Percentiles rank a stretch among this genome's conserved stretches.
Evolutionary conservation across 2,888 invertebrate species (phyloP).

Genomic region (Ptilodon capucinus): DNA sequence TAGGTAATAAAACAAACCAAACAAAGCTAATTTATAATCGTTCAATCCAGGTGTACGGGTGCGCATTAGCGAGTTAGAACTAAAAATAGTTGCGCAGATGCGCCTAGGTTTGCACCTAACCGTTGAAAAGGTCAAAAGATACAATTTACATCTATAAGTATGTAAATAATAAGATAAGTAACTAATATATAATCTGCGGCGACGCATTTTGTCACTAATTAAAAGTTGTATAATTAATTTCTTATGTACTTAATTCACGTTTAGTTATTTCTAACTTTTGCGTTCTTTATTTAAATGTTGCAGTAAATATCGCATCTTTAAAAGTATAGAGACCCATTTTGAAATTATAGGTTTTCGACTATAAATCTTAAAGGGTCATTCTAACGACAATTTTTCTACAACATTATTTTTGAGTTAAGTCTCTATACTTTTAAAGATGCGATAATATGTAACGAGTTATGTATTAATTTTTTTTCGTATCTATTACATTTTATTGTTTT

Average conservation of each 20-base stretch:
- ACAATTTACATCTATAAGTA: conserved; percentile 29
- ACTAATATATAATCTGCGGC: conserved; percentile 16
- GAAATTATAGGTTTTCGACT: no score
- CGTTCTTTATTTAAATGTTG: conserved; percentile 22
- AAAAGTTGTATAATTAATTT: conserved; percentile 24
- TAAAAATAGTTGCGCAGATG: conserved; percentile 60
- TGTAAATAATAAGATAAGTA: conserved; percentile 25
- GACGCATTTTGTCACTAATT: conserved; percentile 22
- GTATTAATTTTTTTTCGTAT: no score
- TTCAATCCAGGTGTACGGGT: conserved; percentile 13
- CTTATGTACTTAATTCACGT: conserved; percentile 17
- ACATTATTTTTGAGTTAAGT: no score
- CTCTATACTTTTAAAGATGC: no score
- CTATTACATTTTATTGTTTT: no score
- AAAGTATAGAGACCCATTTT: no score
- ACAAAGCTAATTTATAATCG: neutral
- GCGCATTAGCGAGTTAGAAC: conserved; percentile 49
- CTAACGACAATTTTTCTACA: no score
- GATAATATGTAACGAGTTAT: no score
- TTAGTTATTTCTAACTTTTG: conserved; percentile 21
- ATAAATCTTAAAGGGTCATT: no score
- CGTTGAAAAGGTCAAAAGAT: conserved; percentile 45
- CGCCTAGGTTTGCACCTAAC: conserved; percentile 38
- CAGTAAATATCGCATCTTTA: neutral
- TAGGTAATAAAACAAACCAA: neutral